Base-by-base conservation (phyloP, 2,888 invertebrate genomes). In the Habroteleia sp. region DNA sequence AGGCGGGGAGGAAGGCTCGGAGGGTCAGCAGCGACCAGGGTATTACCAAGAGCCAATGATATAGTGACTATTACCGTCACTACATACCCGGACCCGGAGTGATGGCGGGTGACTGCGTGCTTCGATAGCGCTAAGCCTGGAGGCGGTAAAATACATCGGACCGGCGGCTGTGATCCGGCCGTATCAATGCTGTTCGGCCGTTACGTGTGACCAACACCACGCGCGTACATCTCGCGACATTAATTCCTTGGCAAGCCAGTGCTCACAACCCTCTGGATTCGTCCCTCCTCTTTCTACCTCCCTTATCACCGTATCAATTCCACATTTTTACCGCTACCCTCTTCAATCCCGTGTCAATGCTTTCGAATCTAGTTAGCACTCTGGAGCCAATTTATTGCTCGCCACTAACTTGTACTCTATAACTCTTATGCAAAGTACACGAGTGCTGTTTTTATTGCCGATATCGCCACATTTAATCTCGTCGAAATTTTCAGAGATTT, bases 21-120 rank as follows among this genome's bases (percentile, higher is more conserved):
- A 68, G 68, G 78, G 80, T 77, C 79, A 78, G 79, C 62, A 65
- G 80, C 83, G 81, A 76, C 74, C 82, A 85, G 87, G 86, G 87
- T 87, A 87, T 87, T 87, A 87, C 85, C 84, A 85, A 85, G 87
- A 88, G 88, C 88, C 88, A 87, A 88, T 88, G 88, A 88, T 88
- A 88, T 88, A 88, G 87, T 87, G 88, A 88, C 87, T 88, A 88
- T 88, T 88, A 88, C 87, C 87, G 88, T 88, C 88, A 87, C 84
- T 87, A 85, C 86, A 86, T 87, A 87, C 85, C 84, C 84, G 84
- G 81, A 84, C 82, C 80, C 84, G 84, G 88, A 88, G 87, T 88
- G 88, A 88, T 88, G 88, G 87, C 86, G 86, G 86, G 85, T 87
- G 88, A 88, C 88, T 88, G 88, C 85, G 84, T 87, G 87, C 87